Conservation (phyloP, 2,888 invertebrate species). For the Cosmia pyralina region DNA sequence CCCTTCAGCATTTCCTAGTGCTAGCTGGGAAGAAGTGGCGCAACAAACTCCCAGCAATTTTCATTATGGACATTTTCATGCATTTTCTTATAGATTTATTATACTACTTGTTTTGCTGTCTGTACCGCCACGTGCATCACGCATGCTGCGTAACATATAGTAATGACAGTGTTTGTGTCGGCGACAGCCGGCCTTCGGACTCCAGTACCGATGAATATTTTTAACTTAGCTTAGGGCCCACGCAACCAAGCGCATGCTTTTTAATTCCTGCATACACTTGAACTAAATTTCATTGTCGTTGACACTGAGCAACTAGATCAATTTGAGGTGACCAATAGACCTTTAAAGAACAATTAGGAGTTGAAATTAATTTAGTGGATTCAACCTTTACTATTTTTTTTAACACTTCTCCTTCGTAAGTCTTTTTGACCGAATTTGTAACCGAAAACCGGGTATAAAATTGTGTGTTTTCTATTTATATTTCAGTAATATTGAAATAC, state of each 20-base stretch:
- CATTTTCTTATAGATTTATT: not conserved
- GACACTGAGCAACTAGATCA: conserved; percentile 58
- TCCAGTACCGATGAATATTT: conserved; percentile 69
- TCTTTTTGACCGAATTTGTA: not conserved
- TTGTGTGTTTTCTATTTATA: not conserved
- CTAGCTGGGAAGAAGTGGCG: not conserved
- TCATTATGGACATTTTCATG: not conserved
- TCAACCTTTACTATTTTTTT: not conserved
- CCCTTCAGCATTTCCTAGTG: not conserved
- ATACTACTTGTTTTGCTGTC: conserved; percentile 66
- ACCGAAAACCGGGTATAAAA: not conserved
- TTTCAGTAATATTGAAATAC: conserved; percentile 41
- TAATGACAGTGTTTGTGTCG: conserved; percentile 75
- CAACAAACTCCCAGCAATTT: not conserved
- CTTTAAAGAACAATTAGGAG: conserved; percentile 47
- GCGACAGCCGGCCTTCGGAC: conserved; percentile 75
- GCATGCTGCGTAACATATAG: conserved; percentile 80
- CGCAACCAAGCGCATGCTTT: conserved; percentile 61
- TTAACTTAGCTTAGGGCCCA: conserved; percentile 72
- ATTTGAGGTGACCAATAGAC: conserved; percentile 59
- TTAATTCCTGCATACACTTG: conserved; percentile 64
- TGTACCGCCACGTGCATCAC: conserved; percentile 80
- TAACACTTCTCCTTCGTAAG: not conserved
- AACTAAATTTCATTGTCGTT: conserved; percentile 61
- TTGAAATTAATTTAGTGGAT: not conserved